Percentiles rank a stretch among this genome's conserved stretches.
Evolutionary conservation across 2,113 vertebrate species (phyloP).

Genomic region (Anguilla japonica): DNA sequence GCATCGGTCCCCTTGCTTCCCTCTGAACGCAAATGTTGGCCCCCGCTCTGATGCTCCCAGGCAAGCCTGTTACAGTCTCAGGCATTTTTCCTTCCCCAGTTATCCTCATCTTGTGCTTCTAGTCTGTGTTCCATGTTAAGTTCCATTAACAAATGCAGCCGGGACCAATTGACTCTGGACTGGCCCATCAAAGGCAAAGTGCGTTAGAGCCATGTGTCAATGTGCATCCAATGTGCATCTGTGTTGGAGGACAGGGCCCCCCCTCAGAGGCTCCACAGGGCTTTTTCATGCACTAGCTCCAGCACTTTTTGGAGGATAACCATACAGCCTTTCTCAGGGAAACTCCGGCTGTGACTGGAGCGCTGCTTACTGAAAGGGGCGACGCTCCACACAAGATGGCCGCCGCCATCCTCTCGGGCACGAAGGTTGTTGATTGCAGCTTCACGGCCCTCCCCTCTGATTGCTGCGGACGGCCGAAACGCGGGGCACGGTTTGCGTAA

Average conservation of each 20-base stretch:
- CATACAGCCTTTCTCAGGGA: background rate
- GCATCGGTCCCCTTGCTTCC: slow-evolving; percentile 18
- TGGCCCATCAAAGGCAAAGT: background rate
- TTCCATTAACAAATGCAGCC: background rate
- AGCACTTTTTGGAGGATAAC: background rate
- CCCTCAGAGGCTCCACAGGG: background rate
- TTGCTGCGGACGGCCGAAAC: slow-evolving; percentile 28
- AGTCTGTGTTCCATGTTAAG: background rate
- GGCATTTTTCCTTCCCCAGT: slow-evolving; percentile 16
- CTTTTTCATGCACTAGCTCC: background rate
- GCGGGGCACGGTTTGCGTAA: slow-evolving; percentile 48
- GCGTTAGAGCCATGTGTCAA: background rate
- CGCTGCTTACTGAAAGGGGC: background rate
- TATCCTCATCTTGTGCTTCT: background rate
- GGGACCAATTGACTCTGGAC: background rate
- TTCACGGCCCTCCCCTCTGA: background rate
- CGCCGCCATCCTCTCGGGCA: background rate
- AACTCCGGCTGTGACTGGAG: background rate
- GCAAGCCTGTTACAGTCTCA: background rate
- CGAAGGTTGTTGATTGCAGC: background rate
- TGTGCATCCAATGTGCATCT: no score
- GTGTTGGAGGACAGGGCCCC: no score
- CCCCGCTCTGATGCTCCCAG: background rate
- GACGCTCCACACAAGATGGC: background rate
- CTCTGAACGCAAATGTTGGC: slow-evolving; percentile 32